Evolutionary conservation across 2,113 vertebrate species (phyloP), one percentile per base, ranked within the genome.

Genomic region (Serilophus lunatus): DNA sequence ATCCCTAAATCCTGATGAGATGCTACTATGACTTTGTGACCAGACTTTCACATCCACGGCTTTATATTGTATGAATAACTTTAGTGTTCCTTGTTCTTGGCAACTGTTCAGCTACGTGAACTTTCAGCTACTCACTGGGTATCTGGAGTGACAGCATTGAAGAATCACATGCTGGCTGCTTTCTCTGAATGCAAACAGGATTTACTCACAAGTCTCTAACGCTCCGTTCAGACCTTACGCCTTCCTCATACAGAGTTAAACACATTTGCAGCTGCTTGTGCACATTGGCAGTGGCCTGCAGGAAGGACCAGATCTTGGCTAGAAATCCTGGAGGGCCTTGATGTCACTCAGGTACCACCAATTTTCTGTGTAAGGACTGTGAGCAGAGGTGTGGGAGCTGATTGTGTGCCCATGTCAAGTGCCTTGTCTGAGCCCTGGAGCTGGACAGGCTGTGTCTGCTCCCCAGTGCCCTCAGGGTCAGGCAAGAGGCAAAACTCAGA

Each of bases 171-270:
- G 4, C 80, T 76, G 60, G 63, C 38, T 76, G 65, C 26, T 53
- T 1, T 7, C 61, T 81, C 63, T 56, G 57, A 63, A 12, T 17
- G n/a, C 22, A 12, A 5, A 40, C 10, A 16, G 13, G 1, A 60
- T 61, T 69, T 31, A 10, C 45, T 54, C 66, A 1, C 2, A 5
- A 0, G 2, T 10, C 44, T 54, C 33, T 23, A 33, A 10, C 5
- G 2, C 38, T 53, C 54, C 19, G 3, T 4, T 53, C 64, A 69
- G n/a, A 42, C 19, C 36, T 66, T 6, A 50, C 11, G 10, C 80
- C 80, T 64, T 66, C 7, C 51, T 61, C 71, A n/a, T 1, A 77
- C 26, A 15, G 13, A 79, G 20, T 45, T 53, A 8, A 79, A 26
- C 3, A 16, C 28, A 6, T 14, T 26, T 2, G 19, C 13, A 47